phyloP scores from a whole-genome alignment of 2,797 vertebrate species.

The Anabas testudineus region DNA sequence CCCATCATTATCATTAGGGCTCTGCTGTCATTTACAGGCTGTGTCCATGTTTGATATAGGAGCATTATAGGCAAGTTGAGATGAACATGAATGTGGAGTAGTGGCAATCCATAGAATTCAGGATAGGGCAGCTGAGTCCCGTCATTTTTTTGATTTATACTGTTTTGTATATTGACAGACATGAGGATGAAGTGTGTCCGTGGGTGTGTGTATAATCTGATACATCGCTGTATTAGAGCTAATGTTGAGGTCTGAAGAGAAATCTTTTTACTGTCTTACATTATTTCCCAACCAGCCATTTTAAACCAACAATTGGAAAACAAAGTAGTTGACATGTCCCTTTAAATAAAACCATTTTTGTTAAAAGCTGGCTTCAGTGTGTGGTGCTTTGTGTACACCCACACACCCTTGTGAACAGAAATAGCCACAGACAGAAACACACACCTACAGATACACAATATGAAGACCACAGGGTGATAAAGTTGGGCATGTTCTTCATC shows the following conservation, averaged over 20 bases:
- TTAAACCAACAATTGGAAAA: slow-evolving; percentile 8
- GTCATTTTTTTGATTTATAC: background rate
- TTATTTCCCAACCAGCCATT: background rate
- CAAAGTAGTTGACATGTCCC: background rate
- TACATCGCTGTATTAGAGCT: background rate
- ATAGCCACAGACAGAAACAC: slow-evolving; percentile 63
- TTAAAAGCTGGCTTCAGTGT: slow-evolving; percentile 17
- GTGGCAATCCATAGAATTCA: too few relatives aligned
- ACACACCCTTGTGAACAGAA: slow-evolving; percentile 58
- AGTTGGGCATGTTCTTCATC: slow-evolving; percentile 28
- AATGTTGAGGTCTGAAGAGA: background rate
- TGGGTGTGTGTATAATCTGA: background rate
- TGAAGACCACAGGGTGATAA: slow-evolving; percentile 33
- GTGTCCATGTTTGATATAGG: too few relatives aligned
- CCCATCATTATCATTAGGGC: slow-evolving; percentile 82
- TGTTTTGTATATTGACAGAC: too few relatives aligned
- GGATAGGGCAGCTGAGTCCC: too few relatives aligned
- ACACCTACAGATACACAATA: slow-evolving; percentile 49
- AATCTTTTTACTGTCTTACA: background rate
- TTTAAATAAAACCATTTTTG: slow-evolving; percentile 27
- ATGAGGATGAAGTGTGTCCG: background rate
- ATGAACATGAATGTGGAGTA: too few relatives aligned
- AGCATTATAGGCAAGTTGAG: background rate
- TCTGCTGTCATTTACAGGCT: slow-evolving; percentile 77
- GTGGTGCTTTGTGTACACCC: slow-evolving; percentile 45